These are phyloP conservation scores for Temnothorax ravouxi DNA, from an alignment of 2,888 invertebrate genomes.

Conservation along the genomic window DNA sequence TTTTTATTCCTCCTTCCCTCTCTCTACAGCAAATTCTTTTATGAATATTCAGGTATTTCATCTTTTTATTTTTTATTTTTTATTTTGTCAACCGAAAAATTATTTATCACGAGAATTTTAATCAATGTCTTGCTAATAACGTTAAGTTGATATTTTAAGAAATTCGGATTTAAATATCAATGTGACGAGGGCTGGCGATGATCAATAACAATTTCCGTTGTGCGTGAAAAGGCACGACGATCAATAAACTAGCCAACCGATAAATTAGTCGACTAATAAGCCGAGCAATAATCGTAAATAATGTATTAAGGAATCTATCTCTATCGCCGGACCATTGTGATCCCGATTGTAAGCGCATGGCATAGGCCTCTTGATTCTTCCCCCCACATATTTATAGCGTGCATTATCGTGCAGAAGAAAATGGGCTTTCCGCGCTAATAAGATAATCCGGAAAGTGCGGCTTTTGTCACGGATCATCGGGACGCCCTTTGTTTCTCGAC, in stretches of 20 bases:
- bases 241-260: conserved; percentile 69
- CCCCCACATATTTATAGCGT: conserved; percentile 50
- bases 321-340: conserved; percentile 61
- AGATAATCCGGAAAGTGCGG: conserved; percentile 46
- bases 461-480: conserved; percentile 39
- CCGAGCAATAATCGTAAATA: conserved; percentile 74
- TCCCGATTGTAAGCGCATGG: conserved; percentile 64
- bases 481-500: conserved; percentile 8
- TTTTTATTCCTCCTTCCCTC: too few relatives aligned
- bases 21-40: neutral
- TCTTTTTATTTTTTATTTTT: neutral
- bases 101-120: neutral
- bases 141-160: neutral
- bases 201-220: conserved; percentile 48
- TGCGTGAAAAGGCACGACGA: conserved; percentile 50
- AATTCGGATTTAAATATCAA: too few relatives aligned
- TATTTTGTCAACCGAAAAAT: neutral
- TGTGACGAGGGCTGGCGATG: neutral
- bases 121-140: neutral
- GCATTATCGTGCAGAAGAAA: conserved; percentile 16
- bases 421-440: conserved; percentile 4
- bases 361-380: conserved; percentile 69
- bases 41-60: neutral
- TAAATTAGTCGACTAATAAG: conserved; percentile 65
- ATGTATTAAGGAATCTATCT: conserved; percentile 62